Conservation (phyloP, 2,888 invertebrate genomes). For the Bombylius major region DNA sequence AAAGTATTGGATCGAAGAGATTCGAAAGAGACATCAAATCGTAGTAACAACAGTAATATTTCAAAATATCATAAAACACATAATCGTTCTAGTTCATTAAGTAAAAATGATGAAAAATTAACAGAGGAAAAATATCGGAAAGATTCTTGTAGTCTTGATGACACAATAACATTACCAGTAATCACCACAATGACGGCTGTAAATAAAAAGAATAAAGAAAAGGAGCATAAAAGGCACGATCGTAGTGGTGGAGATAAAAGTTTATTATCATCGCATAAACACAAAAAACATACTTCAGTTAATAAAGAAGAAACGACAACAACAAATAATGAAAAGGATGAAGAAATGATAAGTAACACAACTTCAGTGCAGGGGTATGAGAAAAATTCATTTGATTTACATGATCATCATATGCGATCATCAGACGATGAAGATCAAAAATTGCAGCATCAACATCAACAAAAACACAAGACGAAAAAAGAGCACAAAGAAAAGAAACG, state of each 20-base stretch:
- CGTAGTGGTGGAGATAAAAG: constrained; percentile 12
- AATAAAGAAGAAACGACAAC: constrained; percentile 1
- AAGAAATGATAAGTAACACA: constrained; percentile 7
- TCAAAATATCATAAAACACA: constrained; percentile 28
- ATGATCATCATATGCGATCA: constrained; percentile 46
- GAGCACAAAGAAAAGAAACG: constrained; percentile 33
- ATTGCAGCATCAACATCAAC: constrained; percentile 36
- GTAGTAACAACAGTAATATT: constrained; percentile 16
- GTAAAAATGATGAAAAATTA: constrained; percentile 10
- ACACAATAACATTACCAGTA: constrained; percentile 17
- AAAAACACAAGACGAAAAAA: constrained; percentile 29
- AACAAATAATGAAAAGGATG: constrained; percentile 7
- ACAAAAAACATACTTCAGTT: constrained; percentile 14
- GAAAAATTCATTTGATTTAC: constrained; percentile 45
- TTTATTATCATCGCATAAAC: constrained; percentile 13
- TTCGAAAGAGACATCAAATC: constrained; percentile 49
- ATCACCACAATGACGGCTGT: constrained; percentile 10
- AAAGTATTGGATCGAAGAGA: constrained; percentile 50
- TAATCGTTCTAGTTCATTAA: constrained; percentile 9
- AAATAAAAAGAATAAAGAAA: constrained; percentile 18
- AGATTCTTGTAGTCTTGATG: constrained; percentile 19
- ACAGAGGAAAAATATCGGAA: constrained; percentile 28
- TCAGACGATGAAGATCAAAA: constrained; percentile 46
- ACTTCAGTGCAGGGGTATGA: constrained; percentile 26
- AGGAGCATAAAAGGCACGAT: constrained; percentile 18